Evolutionary conservation across 2,113 vertebrate species (phyloP), one percentile per base, ranked within the genome.

Genomic region (Gila orcuttii): DNA sequence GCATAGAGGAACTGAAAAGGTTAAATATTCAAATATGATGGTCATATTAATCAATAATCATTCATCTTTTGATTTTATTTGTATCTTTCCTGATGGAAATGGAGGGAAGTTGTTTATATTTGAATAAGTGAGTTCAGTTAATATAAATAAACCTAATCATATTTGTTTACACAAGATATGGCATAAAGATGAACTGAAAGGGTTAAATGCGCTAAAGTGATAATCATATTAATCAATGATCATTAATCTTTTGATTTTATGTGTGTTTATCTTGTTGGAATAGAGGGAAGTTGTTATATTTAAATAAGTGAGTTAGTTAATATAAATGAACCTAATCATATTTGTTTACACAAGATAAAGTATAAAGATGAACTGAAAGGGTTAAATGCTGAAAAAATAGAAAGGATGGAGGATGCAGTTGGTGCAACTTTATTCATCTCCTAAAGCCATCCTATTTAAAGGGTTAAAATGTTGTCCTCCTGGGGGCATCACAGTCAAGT

Each of bases 401-500:
- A 15, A 15, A 55, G 52, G 10, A 39, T 15, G 2, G 42, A 33
- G 2, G 10, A 82, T 62, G 36, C 45, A 62, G 33, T 60, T 42
- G 31, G 31, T 50, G 17, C 28, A 85, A 0, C 5, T 47, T 89
- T 88, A 64, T 50, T 6, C 17, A 42, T 21, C 4, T 17, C 64
- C 15, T 89, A 89, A 87, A 86, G 79, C 80, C 23, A 50, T 68
- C 60, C 79, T 31, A 89, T 39, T 3, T 89, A 87, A 94, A 93
- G 92, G 89, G 92, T 94, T 95, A 94, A 93, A 86, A 60, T 57
- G 45, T 7, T 52, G 62, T 82, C 71, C 2, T 59, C 78, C 6
- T 25, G 59, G 28, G 59, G 31, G 60, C 85, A 82, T 79, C 59
- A 89, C n/a, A 89, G 91, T 91, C 90, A 91, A 90, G 68, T 90